Base-by-base conservation (phyloP, 2,113 vertebrate genomes). In the Toxostoma redivivum region DNA sequence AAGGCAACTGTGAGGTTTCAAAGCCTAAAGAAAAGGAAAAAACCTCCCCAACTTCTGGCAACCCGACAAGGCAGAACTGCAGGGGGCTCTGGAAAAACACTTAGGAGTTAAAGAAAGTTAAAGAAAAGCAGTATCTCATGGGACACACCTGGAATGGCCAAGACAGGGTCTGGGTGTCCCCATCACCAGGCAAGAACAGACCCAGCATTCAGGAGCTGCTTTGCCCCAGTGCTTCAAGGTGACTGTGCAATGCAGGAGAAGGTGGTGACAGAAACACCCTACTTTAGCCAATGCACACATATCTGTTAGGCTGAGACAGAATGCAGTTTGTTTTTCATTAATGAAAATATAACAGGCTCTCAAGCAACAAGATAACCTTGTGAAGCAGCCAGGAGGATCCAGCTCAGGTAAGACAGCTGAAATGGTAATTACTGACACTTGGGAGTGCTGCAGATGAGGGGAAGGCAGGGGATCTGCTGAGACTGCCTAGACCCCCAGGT, bases 341-440 rank as follows among this genome's bases (percentile, higher is more conserved):
- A 90, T 83, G 79, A 90, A 92, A 92, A 87, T 77, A 87, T 77
- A 93, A 90, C 70, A 84, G 85, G 35, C 25, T 95, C 27, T 85
- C 78, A 61, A 90, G 85, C 67, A 87, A 84, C 61, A 60, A 1
- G 3, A 77, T 83, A 72, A 87, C 60, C 38, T 86, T 93, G 58
- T 66, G 83, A 90, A 48, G 94, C 16, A 80, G 71, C 89, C 38
- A 84, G 89, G 66, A 83, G 83, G 90, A 58, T 7, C 78, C 56
- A 58, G 71, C 47, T 31, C 0, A 0, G 8, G 1, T 37, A 11
- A 69, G 62, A 40, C 61, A 65, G 81, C 48, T 48, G 74, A 90
- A 90, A 86, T 24, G 11, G 67, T 53, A 72, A 88, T 90, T 48
- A 73, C 31, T 50, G 24, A 11, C 40, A 48, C 45, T 17, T 54